These are phyloP conservation scores for Megastigmus dorsalis DNA, from an alignment of 2,888 invertebrate genomes.

Conservation along the genomic window DNA sequence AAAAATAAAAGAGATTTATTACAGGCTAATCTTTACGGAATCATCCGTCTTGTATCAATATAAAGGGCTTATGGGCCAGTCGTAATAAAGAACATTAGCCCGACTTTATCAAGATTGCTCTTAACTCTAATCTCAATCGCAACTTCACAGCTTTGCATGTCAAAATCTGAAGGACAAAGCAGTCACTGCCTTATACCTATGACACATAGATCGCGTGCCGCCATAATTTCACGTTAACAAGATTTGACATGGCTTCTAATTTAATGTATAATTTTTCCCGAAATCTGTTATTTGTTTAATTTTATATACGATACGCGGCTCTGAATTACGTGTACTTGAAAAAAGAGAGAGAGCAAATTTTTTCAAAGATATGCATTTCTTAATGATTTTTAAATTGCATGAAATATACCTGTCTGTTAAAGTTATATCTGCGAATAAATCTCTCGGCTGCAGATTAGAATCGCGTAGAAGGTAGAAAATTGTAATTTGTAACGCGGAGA, in stretches of 20 bases:
- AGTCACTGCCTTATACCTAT: neutral
- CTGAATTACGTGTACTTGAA: too few relatives aligned
- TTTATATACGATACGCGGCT: neutral
- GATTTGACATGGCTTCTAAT: neutral
- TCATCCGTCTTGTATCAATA: neutral
- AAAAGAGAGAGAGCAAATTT: too few relatives aligned
- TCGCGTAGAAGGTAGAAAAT: too few relatives aligned
- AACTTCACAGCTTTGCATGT: constrained; percentile 38
- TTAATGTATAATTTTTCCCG: neutral
- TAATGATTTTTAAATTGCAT: too few relatives aligned
- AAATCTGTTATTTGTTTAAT: neutral
- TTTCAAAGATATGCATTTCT: too few relatives aligned
- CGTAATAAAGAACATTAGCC: neutral
- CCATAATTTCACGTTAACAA: constrained; percentile 9
- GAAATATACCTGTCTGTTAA: too few relatives aligned
- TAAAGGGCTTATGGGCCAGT: neutral
- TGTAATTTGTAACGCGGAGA: too few relatives aligned
- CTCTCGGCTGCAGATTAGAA: too few relatives aligned
- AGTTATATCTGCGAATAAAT: too few relatives aligned
- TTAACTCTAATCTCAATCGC: constrained; percentile 20
- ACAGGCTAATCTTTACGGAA: neutral
- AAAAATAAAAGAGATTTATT: neutral
- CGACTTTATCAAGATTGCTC: constrained; percentile 4
- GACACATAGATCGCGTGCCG: constrained; percentile 21
- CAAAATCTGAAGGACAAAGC: constrained; percentile 37